These are phyloP conservation scores for Alloplasta piceator DNA, from an alignment of 2,888 invertebrate genomes.

Conservation along the genomic window DNA sequence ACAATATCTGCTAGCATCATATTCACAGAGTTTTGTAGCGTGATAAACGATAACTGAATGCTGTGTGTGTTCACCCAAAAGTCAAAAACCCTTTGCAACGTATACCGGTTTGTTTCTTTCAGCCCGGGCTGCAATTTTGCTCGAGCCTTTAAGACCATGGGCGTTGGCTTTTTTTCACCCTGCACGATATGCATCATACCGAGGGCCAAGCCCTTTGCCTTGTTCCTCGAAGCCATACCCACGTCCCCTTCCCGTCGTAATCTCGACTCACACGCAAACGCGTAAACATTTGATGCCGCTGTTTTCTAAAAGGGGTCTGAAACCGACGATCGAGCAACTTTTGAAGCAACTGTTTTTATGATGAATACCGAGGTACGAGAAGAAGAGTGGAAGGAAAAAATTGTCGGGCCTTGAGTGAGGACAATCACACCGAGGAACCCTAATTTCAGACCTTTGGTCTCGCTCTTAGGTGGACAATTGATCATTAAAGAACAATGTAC, in stretches of 20 bases:
- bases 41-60: neutral
- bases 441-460: too few species aligned
- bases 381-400: neutral
- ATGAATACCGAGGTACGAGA: neutral
- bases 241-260: slow-evolving; percentile 44
- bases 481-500: too few species aligned
- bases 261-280: slow-evolving; percentile 30
- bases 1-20: slow-evolving; percentile 44
- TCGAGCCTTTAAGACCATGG: slow-evolving; percentile 35
- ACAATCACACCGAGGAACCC: too few species aligned
- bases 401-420: too few species aligned
- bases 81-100: slow-evolving; percentile 11
- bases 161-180: slow-evolving; percentile 36
- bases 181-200: slow-evolving; percentile 1
- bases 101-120: slow-evolving; percentile 56
- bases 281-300: slow-evolving; percentile 51
- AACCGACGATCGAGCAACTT: too few species aligned
- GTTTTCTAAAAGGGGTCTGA: neutral
- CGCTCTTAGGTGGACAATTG: too few species aligned
- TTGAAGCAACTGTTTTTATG: neutral
- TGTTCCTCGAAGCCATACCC: slow-evolving; percentile 23
- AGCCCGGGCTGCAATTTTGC: slow-evolving; percentile 27
- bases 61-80: slow-evolving; percentile 10
- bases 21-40: slow-evolving; percentile 29
- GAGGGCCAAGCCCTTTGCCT: too few species aligned